Evolutionary conservation across 2,888 invertebrate species (phyloP).

Genomic region (Cheilosia soror): DNA sequence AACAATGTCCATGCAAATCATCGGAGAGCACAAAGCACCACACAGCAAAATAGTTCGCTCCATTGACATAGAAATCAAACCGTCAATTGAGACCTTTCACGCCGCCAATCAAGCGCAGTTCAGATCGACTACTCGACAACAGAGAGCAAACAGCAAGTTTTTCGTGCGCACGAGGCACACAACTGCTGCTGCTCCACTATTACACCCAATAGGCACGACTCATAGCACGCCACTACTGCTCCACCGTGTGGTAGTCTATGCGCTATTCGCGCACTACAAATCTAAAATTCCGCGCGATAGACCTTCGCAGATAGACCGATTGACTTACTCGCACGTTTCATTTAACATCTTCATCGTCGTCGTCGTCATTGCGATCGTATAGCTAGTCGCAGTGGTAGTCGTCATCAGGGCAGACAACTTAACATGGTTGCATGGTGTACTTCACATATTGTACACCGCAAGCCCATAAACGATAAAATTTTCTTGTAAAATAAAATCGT

Average conservation of each 20-base stretch:
- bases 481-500: conserved; percentile 44
- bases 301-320: conserved; percentile 74
- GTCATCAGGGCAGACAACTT: conserved; percentile 47
- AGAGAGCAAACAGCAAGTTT: conserved; percentile 33
- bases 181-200: conserved; percentile 50
- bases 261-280: conserved; percentile 61
- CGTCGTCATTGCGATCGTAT: conserved; percentile 18
- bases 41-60: conserved; percentile 51
- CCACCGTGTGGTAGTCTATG: conserved; percentile 14
- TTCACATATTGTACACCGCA: neutral
- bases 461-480: conserved; percentile 31
- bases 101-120: conserved; percentile 73
- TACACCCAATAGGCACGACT: conserved; percentile 72
- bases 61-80: conserved; percentile 71
- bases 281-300: conserved; percentile 68
- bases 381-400: conserved; percentile 26
- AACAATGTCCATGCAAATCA: conserved; percentile 19
- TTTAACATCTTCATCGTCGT: conserved; percentile 70
- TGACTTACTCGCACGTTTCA: conserved; percentile 74
- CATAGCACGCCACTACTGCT: conserved; percentile 42
- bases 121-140: conserved; percentile 49
- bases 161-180: conserved; percentile 65
- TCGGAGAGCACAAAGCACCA: neutral
- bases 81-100: conserved; percentile 75
- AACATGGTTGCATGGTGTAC: conserved; percentile 48